Conservation (phyloP, 2,888 invertebrate species). For the Thera britannica region DNA sequence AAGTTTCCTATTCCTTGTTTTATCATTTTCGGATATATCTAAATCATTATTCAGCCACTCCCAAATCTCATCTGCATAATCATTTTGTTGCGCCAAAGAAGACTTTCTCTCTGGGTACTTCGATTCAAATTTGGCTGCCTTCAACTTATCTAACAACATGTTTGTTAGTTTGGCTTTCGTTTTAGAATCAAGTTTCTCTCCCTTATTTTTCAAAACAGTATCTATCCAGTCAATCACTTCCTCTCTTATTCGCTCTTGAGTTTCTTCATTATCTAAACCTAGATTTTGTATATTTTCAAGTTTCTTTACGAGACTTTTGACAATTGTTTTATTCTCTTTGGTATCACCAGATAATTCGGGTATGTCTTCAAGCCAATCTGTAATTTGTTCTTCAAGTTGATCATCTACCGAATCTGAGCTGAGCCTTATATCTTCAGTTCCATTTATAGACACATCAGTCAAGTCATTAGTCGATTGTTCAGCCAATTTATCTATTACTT, state of each 20-base stretch:
- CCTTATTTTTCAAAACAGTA: constrained; percentile 25
- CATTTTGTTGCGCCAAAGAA: constrained; percentile 5
- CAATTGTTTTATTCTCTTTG: constrained; percentile 20
- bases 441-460: constrained; percentile 16
- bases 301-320: constrained; percentile 40
- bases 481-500: constrained; percentile 36
- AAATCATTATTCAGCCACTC: constrained; percentile 21
- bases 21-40: constrained; percentile 12
- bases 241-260: constrained; percentile 37
- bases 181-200: constrained; percentile 26
- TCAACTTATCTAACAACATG: constrained; percentile 14
- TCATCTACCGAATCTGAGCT: constrained; percentile 9
- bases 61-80: constrained; percentile 13
- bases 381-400: constrained; percentile 33
- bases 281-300: constrained; percentile 38
- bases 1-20: background rate
- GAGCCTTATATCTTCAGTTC: background rate
- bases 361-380: constrained; percentile 34
- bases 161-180: constrained; percentile 31
- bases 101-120: background rate
- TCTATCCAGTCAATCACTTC: constrained; percentile 46
- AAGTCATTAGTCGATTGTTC: constrained; percentile 35
- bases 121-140: constrained; percentile 6
- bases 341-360: constrained; percentile 19
- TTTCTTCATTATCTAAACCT: constrained; percentile 29